phyloP scores from a whole-genome alignment of 2,797 vertebrate species.

The Muscicapa striata region DNA sequence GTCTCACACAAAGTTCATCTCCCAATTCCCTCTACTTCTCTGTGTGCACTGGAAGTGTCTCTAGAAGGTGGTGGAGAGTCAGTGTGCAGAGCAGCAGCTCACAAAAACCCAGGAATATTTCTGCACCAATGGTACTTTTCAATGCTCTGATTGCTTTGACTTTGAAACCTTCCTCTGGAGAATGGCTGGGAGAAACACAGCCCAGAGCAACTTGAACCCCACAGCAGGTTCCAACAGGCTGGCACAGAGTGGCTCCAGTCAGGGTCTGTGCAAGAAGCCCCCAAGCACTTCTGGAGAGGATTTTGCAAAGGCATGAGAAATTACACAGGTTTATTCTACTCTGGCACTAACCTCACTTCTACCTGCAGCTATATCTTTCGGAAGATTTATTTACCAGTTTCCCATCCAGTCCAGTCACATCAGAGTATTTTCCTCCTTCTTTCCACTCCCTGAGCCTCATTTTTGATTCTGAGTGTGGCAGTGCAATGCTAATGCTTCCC shows the following conservation, averaged over 20 bases:
- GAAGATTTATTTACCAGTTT: background rate
- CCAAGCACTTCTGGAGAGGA: background rate
- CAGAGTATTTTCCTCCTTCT: background rate
- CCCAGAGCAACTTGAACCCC: background rate
- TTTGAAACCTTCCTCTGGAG: background rate
- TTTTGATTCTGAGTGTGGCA: background rate
- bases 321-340: background rate
- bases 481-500: background rate
- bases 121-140: background rate
- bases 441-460: background rate
- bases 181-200: background rate
- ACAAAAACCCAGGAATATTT: background rate
- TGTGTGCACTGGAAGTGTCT: background rate
- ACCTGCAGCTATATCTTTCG: background rate
- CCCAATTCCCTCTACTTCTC: background rate
- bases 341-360: background rate
- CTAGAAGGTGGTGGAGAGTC: background rate
- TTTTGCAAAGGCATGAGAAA: background rate
- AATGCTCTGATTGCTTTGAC: background rate
- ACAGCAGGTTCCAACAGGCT: background rate
- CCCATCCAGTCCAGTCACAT: background rate
- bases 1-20: background rate
- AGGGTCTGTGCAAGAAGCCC: background rate
- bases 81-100: background rate
- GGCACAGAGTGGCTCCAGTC: background rate